Conservation (phyloP, 2,113 vertebrate species). For the Eudyptes chrysolophus region DNA sequence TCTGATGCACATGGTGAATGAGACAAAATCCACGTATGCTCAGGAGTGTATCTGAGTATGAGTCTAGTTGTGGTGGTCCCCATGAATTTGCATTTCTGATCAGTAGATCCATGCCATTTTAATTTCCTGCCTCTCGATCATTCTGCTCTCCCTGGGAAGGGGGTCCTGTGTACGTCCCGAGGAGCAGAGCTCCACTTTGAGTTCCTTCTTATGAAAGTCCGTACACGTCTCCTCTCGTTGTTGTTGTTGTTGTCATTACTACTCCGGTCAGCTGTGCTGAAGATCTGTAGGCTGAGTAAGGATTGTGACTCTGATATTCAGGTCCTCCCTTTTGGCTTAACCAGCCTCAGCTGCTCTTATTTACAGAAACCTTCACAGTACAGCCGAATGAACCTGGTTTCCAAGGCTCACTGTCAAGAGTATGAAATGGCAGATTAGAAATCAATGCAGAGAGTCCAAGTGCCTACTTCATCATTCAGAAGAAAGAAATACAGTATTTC, state of each 20-base stretch:
- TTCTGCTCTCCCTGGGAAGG: neutral
- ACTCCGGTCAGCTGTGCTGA: neutral
- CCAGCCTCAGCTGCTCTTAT: neutral
- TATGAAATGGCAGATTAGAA: conserved; percentile 53
- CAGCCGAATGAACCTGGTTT: neutral
- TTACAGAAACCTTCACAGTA: neutral
- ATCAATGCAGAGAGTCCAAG: conserved; percentile 53
- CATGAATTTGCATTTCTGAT: neutral
- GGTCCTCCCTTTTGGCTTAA: neutral
- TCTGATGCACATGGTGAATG: rapidly evolving
- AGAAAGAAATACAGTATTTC: conserved; percentile 46
- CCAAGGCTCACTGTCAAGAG: conserved; percentile 29
- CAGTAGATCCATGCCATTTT: neutral
- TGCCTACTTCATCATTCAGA: conserved; percentile 49
- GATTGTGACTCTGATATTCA: neutral
- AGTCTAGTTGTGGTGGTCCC: neutral
- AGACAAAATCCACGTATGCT: neutral
- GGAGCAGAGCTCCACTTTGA: neutral
- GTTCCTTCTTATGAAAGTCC: neutral
- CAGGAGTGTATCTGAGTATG: neutral
- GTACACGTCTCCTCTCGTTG: neutral
- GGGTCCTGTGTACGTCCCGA: rapidly evolving
- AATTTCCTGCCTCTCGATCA: neutral
- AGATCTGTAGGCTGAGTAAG: neutral
- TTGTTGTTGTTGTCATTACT: neutral